Percentiles rank a stretch among this genome's conserved stretches.
These are phyloP conservation scores for Goniozus legneri DNA, from an alignment of 1,140 invertebrate genomes.

Conservation along the genomic window DNA sequence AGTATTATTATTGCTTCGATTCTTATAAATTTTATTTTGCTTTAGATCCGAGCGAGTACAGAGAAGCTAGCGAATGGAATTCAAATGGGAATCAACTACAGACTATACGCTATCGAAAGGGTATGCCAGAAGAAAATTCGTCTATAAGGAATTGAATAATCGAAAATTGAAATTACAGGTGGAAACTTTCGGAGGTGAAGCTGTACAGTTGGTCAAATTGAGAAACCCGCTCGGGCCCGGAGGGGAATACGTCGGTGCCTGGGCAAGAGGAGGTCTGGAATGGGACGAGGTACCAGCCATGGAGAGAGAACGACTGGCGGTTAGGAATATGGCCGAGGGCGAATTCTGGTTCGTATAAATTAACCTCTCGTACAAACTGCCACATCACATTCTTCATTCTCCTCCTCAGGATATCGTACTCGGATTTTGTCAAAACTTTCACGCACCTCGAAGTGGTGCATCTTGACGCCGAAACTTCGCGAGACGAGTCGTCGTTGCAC, in stretches of 20 bases:
- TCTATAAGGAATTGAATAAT: background rate
- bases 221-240: constrained; percentile 68
- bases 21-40: too few relatives aligned
- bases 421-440: constrained; percentile 81
- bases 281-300: constrained; percentile 73
- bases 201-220: constrained; percentile 69
- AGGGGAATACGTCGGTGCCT: constrained; percentile 69
- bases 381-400: background rate
- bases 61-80: constrained; percentile 79
- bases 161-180: constrained; percentile 51
- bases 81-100: constrained; percentile 74
- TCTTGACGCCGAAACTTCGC: constrained; percentile 79
- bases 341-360: constrained; percentile 71
- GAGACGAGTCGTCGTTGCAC: constrained; percentile 77
- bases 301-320: constrained; percentile 69
- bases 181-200: constrained; percentile 70
- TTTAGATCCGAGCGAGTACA: constrained; percentile 61
- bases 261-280: constrained; percentile 66
- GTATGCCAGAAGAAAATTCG: constrained; percentile 43
- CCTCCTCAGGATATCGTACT: constrained; percentile 68
- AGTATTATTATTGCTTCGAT: constrained; percentile 3
- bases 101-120: constrained; percentile 77
- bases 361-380: constrained; percentile 1
- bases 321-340: constrained; percentile 66
- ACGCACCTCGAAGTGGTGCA: constrained; percentile 83